Conservation (phyloP, 2,113 vertebrate genomes). For the Gobius niger region DNA sequence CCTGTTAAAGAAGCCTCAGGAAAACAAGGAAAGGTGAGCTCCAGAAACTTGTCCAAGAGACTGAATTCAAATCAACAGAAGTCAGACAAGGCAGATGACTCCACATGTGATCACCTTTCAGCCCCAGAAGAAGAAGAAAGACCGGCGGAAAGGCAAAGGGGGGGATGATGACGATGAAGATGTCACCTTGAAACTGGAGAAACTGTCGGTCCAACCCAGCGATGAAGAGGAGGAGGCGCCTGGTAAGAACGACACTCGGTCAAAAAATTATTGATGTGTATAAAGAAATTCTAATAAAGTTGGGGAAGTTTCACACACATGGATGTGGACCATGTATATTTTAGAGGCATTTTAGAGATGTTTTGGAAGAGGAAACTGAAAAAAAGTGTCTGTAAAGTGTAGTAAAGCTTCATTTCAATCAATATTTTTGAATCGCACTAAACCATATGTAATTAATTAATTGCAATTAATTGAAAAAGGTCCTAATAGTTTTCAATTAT, state of each 20-base stretch:
- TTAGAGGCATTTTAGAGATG: too few species aligned
- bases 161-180: constrained; percentile 73
- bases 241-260: constrained; percentile 2
- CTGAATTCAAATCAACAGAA: neutral
- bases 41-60: neutral
- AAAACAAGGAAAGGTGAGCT: constrained; percentile 74
- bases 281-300: too few species aligned
- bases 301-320: too few species aligned
- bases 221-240: constrained; percentile 80
- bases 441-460: too few species aligned
- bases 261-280: neutral
- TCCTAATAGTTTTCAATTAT: too few species aligned
- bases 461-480: too few species aligned
- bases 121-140: constrained; percentile 85
- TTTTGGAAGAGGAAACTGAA: too few species aligned
- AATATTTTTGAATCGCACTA: too few species aligned
- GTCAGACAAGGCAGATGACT: neutral
- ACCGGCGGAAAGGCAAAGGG: constrained; percentile 79
- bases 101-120: constrained; percentile 2
- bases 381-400: too few species aligned
- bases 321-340: too few species aligned
- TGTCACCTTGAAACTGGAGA: constrained; percentile 81
- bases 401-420: too few species aligned
- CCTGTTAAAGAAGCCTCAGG: constrained; percentile 72
- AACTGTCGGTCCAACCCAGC: constrained; percentile 82